Evolutionary conservation across 1,140 invertebrate genomes (phyloP).

Genomic region (Cotesia vestalis): DNA sequence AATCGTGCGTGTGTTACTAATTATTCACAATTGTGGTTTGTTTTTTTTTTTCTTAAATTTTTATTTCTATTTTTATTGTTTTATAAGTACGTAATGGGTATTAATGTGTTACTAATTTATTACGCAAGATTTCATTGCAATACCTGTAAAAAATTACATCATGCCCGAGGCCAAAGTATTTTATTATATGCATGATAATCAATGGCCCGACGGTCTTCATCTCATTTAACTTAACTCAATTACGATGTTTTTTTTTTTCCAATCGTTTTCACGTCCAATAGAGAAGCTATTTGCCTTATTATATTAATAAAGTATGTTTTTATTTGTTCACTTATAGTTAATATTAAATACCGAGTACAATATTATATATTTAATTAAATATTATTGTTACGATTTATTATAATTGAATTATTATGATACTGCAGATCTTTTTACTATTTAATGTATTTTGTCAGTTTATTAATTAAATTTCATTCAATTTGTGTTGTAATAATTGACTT

Average conservation of each 20-base stretch:
- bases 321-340: constrained; percentile 12
- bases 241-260: background rate
- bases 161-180: constrained; percentile 5
- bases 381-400: background rate
- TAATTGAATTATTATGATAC: background rate
- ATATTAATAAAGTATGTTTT: constrained; percentile 1
- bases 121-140: background rate
- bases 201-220: background rate
- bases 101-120: too few relatives aligned
- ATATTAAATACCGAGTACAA: background rate
- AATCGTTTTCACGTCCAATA: constrained; percentile 1
- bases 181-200: background rate
- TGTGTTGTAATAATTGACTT: too few relatives aligned
- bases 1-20: background rate
- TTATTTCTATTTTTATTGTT: background rate
- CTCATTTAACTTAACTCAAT: constrained; percentile 2
- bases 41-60: background rate
- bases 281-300: constrained; percentile 3
- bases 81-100: too few relatives aligned
- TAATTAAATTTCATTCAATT: too few relatives aligned
- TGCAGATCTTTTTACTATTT: too few relatives aligned
- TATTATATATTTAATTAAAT: background rate
- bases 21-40: background rate
- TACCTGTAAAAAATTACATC: background rate
- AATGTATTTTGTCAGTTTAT: too few relatives aligned